Percentiles rank a stretch among this genome's conserved stretches.
phyloP scores from a whole-genome alignment of 2,797 vertebrate genomes.

The Phataginus tricuspis region DNA sequence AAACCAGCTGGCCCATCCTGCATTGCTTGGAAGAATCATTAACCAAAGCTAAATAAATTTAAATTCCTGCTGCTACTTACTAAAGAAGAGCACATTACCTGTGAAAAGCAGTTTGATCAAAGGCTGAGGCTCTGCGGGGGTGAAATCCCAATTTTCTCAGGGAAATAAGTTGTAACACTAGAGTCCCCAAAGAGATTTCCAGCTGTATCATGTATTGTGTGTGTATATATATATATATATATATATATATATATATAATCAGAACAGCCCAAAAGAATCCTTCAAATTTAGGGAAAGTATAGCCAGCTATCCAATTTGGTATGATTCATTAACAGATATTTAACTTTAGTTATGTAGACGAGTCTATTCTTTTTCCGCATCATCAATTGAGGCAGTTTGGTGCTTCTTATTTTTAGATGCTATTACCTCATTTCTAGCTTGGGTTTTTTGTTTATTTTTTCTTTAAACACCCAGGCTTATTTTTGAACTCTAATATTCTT shows the following conservation, averaged over 20 bases:
- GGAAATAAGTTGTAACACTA: not conserved
- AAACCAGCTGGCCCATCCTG: not conserved
- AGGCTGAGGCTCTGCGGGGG: not conserved
- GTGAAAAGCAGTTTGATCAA: not conserved
- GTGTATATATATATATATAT: not conserved
- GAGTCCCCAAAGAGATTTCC: not conserved
- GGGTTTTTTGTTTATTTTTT: constrained; percentile 3
- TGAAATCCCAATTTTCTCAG: not conserved
- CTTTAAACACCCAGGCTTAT: not conserved
- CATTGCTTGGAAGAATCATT: constrained; percentile 10
- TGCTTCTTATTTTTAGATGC: not conserved
- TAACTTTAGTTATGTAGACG: not conserved
- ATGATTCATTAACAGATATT: not conserved
- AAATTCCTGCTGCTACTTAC: constrained; percentile 42
- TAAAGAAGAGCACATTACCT: not conserved
- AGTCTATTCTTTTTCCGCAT: not conserved
- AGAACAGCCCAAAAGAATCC: not conserved
- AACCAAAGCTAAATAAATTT: not conserved
- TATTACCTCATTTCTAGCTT: not conserved
- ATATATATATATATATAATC: not conserved
- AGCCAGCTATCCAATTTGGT: not conserved
- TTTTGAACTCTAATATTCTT: not conserved
- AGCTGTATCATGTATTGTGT: not conserved
- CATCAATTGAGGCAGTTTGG: not conserved
- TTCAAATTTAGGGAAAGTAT: constrained; percentile 3